phyloP scores from a whole-genome alignment of 2,797 vertebrate genomes.

The Bradypodion pumilum region DNA sequence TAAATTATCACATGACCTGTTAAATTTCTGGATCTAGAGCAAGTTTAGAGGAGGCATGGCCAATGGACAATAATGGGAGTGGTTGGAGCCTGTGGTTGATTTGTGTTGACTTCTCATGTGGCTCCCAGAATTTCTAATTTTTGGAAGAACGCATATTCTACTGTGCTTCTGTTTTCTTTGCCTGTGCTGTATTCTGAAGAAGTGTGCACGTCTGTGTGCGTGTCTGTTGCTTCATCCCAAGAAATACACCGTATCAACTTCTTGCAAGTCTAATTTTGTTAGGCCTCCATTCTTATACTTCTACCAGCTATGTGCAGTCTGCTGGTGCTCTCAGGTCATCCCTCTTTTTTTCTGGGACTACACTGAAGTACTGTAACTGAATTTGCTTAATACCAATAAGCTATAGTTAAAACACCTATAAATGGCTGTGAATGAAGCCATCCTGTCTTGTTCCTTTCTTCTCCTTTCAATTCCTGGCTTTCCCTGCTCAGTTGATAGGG shows the following conservation, averaged over 20 bases:
- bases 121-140: neutral
- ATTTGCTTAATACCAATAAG: neutral
- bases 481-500: neutral
- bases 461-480: neutral
- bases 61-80: neutral
- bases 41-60: neutral
- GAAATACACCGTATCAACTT: neutral
- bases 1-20: no score
- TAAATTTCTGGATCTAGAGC: neutral
- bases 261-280: neutral
- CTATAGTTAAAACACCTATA: neutral
- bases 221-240: neutral
- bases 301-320: neutral
- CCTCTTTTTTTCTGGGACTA: neutral
- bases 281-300: neutral
- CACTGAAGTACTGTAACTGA: neutral
- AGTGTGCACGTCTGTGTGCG: no score
- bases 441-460: neutral
- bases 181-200: neutral
- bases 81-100: neutral
- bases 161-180: neutral
- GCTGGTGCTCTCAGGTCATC: neutral
- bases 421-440: neutral
- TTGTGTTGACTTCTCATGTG: neutral
- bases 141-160: neutral